Base-by-base conservation (phyloP, 92 coral and sea anemone species). In the Montipora capitata region DNA sequence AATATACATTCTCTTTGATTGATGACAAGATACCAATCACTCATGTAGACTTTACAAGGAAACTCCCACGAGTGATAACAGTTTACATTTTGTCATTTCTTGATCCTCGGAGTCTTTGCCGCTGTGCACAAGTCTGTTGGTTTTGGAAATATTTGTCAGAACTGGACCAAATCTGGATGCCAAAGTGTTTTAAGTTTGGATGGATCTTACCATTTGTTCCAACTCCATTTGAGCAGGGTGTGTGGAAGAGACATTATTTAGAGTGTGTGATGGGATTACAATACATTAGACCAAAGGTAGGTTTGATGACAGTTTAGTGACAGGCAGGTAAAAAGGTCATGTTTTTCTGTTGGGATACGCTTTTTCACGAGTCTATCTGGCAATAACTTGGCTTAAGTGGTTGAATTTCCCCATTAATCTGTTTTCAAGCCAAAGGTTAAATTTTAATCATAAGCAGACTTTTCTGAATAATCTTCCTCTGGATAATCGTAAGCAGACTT, bases 171-270 rank as follows among this genome's bases (percentile, higher is more conserved):
- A 91, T 97, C 17, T 97, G 99, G 99, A 95, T 90, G 98, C 93
- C 98, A 13, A 97, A 97, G 87, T 97, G 99, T 43, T 79, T 97
- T 77, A 97, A 94, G 80, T 94, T 94, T 84, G 95, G 94, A 27
- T 97, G 99, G 99, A 72, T 96, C 61, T 79, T 97, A 15, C 93
- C 99, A n/a, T 97, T 96, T 92, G 89, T 96, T 10, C 99, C 99
- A 7, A 97, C 98, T 91, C 98, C 96, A 3, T 96, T 96, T 90
- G 99, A 97, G 56, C 96, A 97, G 12, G 99, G 99, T 42, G 98
- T 95, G 0, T 97, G 99, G 99, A 97, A 97, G 75, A 87, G 96
- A 63, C 98, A 97, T 78, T 97, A 96, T 65, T 79, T 97, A 62
- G 98, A 96, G 83, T 92, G 96, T 84, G 96, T 97, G 9, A 93